Evolutionary conservation across 2,888 invertebrate species (phyloP).

Genomic region (Orgyia antiqua): DNA sequence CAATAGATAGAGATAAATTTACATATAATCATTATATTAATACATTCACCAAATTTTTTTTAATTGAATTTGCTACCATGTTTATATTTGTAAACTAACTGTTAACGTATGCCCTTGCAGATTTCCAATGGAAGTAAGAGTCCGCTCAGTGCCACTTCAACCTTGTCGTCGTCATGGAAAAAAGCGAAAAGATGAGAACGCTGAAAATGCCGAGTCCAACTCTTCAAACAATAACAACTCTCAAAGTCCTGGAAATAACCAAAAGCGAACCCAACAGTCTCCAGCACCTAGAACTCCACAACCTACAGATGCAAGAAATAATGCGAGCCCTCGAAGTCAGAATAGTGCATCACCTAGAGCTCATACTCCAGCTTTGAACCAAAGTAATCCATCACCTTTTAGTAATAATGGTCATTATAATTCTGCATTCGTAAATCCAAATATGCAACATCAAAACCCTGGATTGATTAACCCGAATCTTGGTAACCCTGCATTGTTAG

Average conservation of each 20-base stretch:
- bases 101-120: conserved; percentile 78
- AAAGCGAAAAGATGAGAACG: conserved; percentile 84
- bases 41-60: no score
- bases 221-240: conserved; percentile 42
- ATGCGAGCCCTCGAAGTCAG: conserved; percentile 67
- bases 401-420: conserved; percentile 60
- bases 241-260: conserved; percentile 58
- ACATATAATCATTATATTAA: no score
- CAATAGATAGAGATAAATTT: no score
- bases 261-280: conserved; percentile 53
- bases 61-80: no score
- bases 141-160: conserved; percentile 89
- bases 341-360: conserved; percentile 78
- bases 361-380: conserved; percentile 58
- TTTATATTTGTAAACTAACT: no score
- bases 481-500: conserved; percentile 79
- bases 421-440: conserved; percentile 68
- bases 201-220: conserved; percentile 56
- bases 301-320: conserved; percentile 53
- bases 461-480: conserved; percentile 70
- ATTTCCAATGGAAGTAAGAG: conserved; percentile 91
- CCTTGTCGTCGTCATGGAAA: conserved; percentile 89
- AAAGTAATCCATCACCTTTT: conserved; percentile 56
- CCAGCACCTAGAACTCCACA: conserved; percentile 66
- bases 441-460: conserved; percentile 57